Conservation (phyloP, 2,113 vertebrate species). For the Enhydra lutris region DNA sequence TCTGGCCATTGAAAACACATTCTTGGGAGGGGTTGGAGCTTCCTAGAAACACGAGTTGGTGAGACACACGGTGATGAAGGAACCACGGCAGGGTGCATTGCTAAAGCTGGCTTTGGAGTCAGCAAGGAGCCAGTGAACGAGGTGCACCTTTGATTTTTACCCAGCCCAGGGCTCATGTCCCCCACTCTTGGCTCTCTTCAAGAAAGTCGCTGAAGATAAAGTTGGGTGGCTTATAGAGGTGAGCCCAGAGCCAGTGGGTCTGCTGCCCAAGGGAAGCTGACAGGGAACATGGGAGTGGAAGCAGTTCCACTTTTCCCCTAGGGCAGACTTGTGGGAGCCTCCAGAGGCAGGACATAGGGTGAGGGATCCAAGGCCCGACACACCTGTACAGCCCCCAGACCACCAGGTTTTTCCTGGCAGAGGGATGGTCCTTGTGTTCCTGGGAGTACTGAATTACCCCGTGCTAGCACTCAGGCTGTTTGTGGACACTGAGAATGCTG, state of each 20-base stretch:
- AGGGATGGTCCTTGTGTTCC: neutral
- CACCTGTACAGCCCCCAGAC: fast-evolving
- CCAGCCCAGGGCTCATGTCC: fast-evolving
- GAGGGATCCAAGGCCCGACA: no score
- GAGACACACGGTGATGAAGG: neutral
- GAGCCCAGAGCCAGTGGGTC: neutral
- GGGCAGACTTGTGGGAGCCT: neutral
- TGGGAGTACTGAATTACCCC: neutral
- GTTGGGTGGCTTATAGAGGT: fast-evolving
- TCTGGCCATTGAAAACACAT: fast-evolving
- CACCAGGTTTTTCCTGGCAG: neutral
- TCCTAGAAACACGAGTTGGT: no score
- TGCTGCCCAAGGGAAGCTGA: neutral
- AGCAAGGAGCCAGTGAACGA: neutral
- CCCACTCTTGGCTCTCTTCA: fast-evolving
- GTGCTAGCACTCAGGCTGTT: neutral
- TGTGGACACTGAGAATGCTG: neutral
- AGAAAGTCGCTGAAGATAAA: neutral
- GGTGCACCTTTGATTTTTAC: neutral
- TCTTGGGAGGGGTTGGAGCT: neutral
- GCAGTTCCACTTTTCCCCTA: no score
- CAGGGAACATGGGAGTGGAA: fast-evolving
- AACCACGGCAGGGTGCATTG: fast-evolving
- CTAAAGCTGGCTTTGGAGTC: neutral
- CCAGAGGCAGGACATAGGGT: fast-evolving